Evolutionary conservation across 30 jellyfish, hydroid and myxozoan species (phyloP), one percentile per base, ranked within the genome.

Genomic region (Chrysaora quinquecirrha): DNA sequence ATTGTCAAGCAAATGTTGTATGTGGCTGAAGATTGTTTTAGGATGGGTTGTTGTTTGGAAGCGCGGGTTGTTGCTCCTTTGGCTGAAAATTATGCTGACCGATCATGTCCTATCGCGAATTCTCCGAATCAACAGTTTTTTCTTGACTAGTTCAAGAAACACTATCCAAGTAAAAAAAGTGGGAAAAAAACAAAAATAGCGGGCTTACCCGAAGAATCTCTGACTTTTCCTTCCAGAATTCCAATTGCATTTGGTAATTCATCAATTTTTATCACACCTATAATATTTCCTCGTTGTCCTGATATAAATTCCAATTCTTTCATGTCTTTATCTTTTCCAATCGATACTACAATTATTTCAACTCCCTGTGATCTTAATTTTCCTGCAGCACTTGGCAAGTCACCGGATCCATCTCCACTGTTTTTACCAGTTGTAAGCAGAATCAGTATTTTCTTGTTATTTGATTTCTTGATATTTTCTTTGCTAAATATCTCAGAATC

Each of bases 391-490:
- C 80, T 70, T 34, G 91, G 87, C 34, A 90, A 65, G 12, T 76
- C 87, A 34, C 88, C 88, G 20, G 82, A 67, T 0, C 80, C 89
- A 49, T 66, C 89, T 10, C 75, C 88, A 62, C 82, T 67, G 62
- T 64, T 80, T 83, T 85, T 85, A 14, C 98, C 98, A 2, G 95
- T 76, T 54, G 89, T 75, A 58, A 91, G 34, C 12, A 91, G 64
- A 30, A 91, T 74, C 6, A 91, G 23, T 21, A 82, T 89, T 54
- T 61, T 86, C 33, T 76, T 77, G 1, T 85, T 78, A 60, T 34
- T 68, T 0, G 80, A 32, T 74, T 94, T 56, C 2, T 62, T 65
- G 1, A 82, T 89, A 6, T 72, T 80, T 1, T 85, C 54, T 48
- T 30, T 32, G 16, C 66, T 52, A 31, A 33, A 82, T 23, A 90